A percentile compares a stretch with the other conserved stretches of the same genome.
Evolutionary conservation across 2,113 vertebrate species (phyloP).

Genomic region (Proterorhinus semilunaris): DNA sequence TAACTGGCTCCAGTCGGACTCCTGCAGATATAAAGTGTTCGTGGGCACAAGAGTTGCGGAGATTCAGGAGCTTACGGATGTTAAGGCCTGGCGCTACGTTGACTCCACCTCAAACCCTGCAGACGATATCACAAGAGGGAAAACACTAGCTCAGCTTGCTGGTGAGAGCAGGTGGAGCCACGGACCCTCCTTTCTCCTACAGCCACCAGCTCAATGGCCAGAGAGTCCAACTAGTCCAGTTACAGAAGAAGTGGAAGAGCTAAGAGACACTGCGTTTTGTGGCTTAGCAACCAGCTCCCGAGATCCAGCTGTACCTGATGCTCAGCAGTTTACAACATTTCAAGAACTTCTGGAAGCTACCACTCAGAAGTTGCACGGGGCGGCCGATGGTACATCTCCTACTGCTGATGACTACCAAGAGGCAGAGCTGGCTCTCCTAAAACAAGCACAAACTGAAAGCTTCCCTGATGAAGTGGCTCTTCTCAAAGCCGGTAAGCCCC

Average conservation of each 20-base stretch:
- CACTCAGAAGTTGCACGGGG: neutral
- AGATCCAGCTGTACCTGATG: neutral
- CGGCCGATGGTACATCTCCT: neutral
- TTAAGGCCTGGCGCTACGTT: too few species aligned
- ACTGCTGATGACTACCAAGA: neutral
- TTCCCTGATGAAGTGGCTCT: neutral
- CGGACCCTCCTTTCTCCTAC: too few species aligned
- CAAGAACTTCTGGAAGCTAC: neutral
- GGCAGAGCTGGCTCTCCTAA: neutral
- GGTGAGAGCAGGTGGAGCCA: too few species aligned
- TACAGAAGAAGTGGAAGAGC: too few species aligned
- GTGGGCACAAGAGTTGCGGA: neutral
- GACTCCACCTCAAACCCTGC: too few species aligned
- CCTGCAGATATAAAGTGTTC: neutral
- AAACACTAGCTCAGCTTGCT: too few species aligned
- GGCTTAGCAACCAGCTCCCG: neutral
- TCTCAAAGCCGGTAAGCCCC: neutral
- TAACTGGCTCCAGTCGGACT: too few species aligned
- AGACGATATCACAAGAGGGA: too few species aligned
- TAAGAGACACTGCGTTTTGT: neutral
- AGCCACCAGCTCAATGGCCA: too few species aligned
- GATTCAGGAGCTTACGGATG: too few species aligned
- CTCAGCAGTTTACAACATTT: conserved; percentile 10
- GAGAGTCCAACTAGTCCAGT: too few species aligned
- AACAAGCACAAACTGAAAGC: neutral